Base-by-base conservation (phyloP, 1,140 invertebrate genomes). In the Drosophila azteca region DNA sequence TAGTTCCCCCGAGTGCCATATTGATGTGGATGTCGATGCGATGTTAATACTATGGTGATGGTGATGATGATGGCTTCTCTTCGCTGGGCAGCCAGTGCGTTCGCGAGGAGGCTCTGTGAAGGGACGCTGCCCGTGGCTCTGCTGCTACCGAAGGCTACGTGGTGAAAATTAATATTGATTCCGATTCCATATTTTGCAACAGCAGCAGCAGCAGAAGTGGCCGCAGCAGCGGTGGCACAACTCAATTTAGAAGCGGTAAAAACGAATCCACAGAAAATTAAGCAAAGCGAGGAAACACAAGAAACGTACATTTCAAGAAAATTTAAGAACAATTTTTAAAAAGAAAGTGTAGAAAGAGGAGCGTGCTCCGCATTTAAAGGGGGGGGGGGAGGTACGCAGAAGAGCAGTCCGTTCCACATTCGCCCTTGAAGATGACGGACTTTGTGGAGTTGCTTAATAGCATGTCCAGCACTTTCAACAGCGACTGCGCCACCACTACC, bases 401-500 rank as follows among this genome's bases (percentile, higher is more conserved):
- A 13, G 35, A 13, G 35, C 11, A 39, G 35, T 39, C 31, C 11
- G 35, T 4, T 39, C 35, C 35, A 39, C 35, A 11, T 13, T 13
- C 11, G 35, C 35, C 35, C 35, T 39, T 39, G 11, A 80, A 61
- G 57, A 90, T 90, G 88, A 90, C 90, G 62, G 90, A 91, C 71
- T 77, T 53, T 57, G 77, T 79, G 57, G 81, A 87, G 66, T 79
- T 91, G 52, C 54, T 91, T 20, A 91, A 79, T 67, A 90, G 87
- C 66, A 91, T 91, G 90, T 70, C 83, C 22, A 88, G 74, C 44
- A 91, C 70, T 3, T 91, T 91, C 52, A 91, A 91, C 55, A 77
- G 72, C 52, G 90, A 91, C 51, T 90, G 90, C 64, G 85, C 90
- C 57, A 83, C 89, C 8, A 76, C 64, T 39, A 91, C 80, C 8